Percentiles rank a stretch among this genome's conserved stretches.
Evolutionary conservation across 1,140 invertebrate species (phyloP).

Genomic region (Physella acuta): DNA sequence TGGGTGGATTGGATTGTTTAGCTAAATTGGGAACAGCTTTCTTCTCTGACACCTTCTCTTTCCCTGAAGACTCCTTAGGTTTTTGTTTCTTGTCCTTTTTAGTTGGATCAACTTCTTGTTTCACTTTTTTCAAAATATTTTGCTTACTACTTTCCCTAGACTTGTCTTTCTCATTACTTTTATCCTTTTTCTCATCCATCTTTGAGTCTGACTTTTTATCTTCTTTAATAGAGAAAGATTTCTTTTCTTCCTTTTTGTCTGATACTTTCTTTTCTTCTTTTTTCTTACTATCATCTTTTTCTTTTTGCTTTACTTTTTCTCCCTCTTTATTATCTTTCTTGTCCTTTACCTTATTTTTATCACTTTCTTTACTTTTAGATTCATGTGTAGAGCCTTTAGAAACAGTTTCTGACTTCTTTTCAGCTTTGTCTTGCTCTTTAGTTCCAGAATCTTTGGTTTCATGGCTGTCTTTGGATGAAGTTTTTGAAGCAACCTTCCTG

Average conservation of each 20-base stretch:
- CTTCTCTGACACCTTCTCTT: slow-evolving; percentile 15
- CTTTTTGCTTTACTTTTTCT: slow-evolving; percentile 25
- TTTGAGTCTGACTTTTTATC: slow-evolving; percentile 29
- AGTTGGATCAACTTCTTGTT: not conserved
- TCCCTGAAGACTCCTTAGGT: slow-evolving; percentile 12
- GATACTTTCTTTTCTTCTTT: slow-evolving; percentile 35
- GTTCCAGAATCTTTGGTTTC: slow-evolving; percentile 29
- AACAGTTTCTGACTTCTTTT: slow-evolving; percentile 25
- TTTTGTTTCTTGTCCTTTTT: slow-evolving; percentile 22
- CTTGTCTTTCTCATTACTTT: slow-evolving; percentile 11
- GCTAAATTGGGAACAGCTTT: slow-evolving; percentile 7
- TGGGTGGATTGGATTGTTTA: not conserved
- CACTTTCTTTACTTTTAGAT: slow-evolving; percentile 22
- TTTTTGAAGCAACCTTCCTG: slow-evolving; percentile 25
- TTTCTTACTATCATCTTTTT: slow-evolving; percentile 27
- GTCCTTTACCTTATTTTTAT: slow-evolving; percentile 27
- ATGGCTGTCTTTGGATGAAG: slow-evolving; percentile 30
- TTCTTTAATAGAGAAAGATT: slow-evolving; percentile 14
- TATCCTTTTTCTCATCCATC: slow-evolving; percentile 24
- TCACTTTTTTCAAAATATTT: not conserved
- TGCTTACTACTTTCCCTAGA: not conserved
- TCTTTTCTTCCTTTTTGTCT: slow-evolving; percentile 27
- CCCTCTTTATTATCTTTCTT: slow-evolving; percentile 28
- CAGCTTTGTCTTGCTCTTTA: slow-evolving; percentile 39
- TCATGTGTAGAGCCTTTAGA: slow-evolving; percentile 15